phyloP scores from a whole-genome alignment of 2,797 vertebrate species.

The Falco berigora region DNA sequence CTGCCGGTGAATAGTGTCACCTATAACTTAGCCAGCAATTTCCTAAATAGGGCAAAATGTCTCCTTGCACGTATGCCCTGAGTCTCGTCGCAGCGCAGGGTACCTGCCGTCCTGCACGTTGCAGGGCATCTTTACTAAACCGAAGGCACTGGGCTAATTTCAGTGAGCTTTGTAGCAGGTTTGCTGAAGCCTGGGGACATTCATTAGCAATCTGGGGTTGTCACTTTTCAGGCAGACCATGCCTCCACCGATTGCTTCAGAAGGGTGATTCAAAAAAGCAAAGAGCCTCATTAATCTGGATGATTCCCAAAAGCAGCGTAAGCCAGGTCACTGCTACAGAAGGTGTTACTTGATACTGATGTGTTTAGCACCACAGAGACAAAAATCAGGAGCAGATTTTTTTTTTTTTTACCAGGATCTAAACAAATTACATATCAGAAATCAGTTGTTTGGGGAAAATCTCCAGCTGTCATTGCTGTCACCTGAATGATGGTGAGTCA shows the following conservation, averaged over 20 bases:
- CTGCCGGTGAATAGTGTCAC: neutral
- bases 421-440: neutral
- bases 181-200: neutral
- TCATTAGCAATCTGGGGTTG: neutral
- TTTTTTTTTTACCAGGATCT: neutral
- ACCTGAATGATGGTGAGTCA: conserved; percentile 8
- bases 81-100: neutral
- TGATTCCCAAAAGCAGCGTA: neutral
- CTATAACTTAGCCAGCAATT: neutral
- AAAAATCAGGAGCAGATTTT: neutral
- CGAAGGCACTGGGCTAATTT: neutral
- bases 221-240: neutral
- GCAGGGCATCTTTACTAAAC: neutral
- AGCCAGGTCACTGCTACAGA: conserved; percentile 5
- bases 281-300: neutral
- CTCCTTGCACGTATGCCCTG: neutral
- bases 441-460: neutral
- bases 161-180: neutral
- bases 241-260: neutral
- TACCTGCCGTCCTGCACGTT: neutral
- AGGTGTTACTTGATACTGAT: neutral
- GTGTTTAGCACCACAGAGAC: neutral
- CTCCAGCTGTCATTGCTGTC: neutral
- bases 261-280: neutral
- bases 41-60: neutral